Base-by-base conservation (phyloP, 2,113 vertebrate species). In the Neofelis nebulosa region DNA sequence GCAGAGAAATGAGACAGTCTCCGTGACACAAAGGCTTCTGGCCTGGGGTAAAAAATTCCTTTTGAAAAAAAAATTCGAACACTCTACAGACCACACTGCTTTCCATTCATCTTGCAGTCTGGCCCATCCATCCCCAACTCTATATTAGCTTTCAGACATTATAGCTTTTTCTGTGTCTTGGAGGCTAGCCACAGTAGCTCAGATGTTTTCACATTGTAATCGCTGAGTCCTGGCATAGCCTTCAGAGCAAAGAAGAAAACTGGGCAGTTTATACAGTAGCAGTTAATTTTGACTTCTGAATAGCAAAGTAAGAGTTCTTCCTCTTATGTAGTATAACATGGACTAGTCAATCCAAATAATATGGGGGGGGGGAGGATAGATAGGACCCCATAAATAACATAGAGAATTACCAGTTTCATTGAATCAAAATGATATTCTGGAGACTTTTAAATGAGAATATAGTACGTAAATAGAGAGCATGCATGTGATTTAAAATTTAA, bases 1-100 rank as follows among this genome's bases (percentile, higher is more conserved):
- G 99, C 98, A 98, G 98, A 99, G 99, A 99, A 99, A 99, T 98
- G 98, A 99, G 99, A 98, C 99, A 99, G 99, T 98, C 98, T 99
- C 98, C 97, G 98, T 99, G 98, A 99, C 99, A 99, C 98, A 99
- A 99, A 99, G 99, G 98, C 99, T 99, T 98, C 98, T 99, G 99
- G 99, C 99, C 99, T 97, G 98, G 97, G 99, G 99, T 99, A 98
- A 99, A 99, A 99, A 99, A 98, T 99, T 99, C 98, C 98, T 99
- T 99, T 99, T 99, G 98, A 99, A 99, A 99, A 98, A 98, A 97
- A 98, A 98, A 97, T 85, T 81, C 19, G 1, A 99, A 98, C 98
- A 83, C 98, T 98, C 98, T 96, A 92, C 97, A 98, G 98, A 98
- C 98, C 98, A 98, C 98, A 98, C 97, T 98, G 98, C 82, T 99